These are phyloP conservation scores for Meandrusa payeni DNA, from an alignment of 2,888 invertebrate genomes.

Conservation along the genomic window DNA sequence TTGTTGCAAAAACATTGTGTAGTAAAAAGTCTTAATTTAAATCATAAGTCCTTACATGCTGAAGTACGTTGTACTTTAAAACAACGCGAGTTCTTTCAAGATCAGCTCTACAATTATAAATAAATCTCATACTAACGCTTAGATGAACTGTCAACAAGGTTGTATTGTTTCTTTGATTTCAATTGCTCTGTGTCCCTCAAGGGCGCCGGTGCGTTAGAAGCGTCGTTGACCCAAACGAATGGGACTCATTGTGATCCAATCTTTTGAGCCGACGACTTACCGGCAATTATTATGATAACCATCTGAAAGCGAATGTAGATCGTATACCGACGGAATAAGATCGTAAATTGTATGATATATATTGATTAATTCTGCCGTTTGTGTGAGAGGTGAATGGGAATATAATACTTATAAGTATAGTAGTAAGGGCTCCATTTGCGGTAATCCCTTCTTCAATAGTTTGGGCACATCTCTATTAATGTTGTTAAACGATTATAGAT, in stretches of 20 bases:
- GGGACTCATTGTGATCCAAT: conserved; percentile 25
- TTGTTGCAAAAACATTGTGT: too few relatives aligned
- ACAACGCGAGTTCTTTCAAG: conserved; percentile 1
- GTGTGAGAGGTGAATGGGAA: not conserved
- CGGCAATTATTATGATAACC: conserved; percentile 8
- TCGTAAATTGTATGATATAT: not conserved
- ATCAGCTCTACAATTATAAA: conserved; percentile 6
- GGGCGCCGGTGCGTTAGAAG: conserved; percentile 6
- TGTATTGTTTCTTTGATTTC: conserved; percentile 9
- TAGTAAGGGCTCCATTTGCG: too few relatives aligned
- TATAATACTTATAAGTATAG: not conserved
- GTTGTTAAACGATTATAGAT: too few relatives aligned
- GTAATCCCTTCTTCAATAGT: too few relatives aligned
- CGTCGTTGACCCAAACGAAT: conserved; percentile 21
- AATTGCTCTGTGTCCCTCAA: conserved; percentile 13
- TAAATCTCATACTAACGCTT: conserved; percentile 11
- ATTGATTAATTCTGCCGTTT: not conserved
- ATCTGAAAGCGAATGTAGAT: not conserved
- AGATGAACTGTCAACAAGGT: conserved; percentile 8
- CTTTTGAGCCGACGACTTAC: conserved; percentile 6
- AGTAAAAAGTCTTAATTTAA: too few relatives aligned
- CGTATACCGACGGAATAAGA: not conserved
- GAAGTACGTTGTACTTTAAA: not conserved
- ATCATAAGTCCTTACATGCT: too few relatives aligned
- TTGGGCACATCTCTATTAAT: too few relatives aligned